Conservation (phyloP, 2,888 invertebrate genomes). For the Ariolimax columbianus region DNA sequence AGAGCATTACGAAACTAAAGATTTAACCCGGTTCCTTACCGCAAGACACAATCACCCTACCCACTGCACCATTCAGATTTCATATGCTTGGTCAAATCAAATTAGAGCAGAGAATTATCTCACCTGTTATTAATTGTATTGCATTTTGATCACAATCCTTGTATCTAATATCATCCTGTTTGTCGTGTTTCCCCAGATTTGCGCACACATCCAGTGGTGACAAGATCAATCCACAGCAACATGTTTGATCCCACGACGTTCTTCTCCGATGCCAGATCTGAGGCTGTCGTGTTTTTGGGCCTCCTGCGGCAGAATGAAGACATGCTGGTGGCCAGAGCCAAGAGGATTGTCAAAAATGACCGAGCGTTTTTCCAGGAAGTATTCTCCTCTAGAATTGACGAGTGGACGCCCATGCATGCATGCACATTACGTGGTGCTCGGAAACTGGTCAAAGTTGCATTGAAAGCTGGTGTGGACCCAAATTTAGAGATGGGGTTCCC, state of each 20-base stretch:
- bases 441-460: constrained; percentile 66
- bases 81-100: too few relatives aligned
- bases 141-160: too few relatives aligned
- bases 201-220: neutral
- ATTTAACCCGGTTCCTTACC: too few relatives aligned
- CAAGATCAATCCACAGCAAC: neutral
- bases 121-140: too few relatives aligned
- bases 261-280: constrained; percentile 39
- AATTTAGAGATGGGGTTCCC: constrained; percentile 69
- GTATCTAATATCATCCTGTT: too few relatives aligned
- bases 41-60: too few relatives aligned
- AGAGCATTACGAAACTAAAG: too few relatives aligned
- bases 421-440: constrained; percentile 69
- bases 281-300: constrained; percentile 65
- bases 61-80: too few relatives aligned
- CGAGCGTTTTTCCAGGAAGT: constrained; percentile 59
- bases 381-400: constrained; percentile 65
- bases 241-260: constrained; percentile 17
- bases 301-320: constrained; percentile 67
- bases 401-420: constrained; percentile 74
- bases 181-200: neutral
- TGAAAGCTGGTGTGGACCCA: constrained; percentile 65
- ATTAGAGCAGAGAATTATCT: too few relatives aligned
- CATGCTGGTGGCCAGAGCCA: constrained; percentile 62
- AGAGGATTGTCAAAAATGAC: constrained; percentile 62